A percentile compares a stretch with the other conserved stretches of the same genome.
Evolutionary conservation across 1,140 invertebrate genomes (phyloP).

Genomic region (Sarcophaga peregrina): DNA sequence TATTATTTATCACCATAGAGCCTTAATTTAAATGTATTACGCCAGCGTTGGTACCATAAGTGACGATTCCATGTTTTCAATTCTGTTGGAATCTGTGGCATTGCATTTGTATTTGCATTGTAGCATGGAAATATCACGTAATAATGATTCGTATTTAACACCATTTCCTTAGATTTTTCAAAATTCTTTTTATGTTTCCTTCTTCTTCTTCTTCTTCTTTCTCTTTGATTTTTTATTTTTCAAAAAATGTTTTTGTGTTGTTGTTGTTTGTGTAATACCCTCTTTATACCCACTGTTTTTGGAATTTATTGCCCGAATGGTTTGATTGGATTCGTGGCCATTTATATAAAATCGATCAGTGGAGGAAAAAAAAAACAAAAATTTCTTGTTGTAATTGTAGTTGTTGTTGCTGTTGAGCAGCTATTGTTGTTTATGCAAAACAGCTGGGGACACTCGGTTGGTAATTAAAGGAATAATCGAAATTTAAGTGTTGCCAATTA

Average conservation of each 20-base stretch:
- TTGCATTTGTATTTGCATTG: not conserved
- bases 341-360: not conserved
- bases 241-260: not conserved
- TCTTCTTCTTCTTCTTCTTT: not conserved
- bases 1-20: slow-evolving; percentile 30
- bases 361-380: not conserved
- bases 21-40: slow-evolving; percentile 42
- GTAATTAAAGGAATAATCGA: slow-evolving; percentile 43
- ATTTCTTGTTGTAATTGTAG: not conserved
- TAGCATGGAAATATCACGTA: not conserved
- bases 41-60: slow-evolving; percentile 19
- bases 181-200: not conserved
- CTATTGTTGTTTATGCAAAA: slow-evolving; percentile 42
- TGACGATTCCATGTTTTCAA: slow-evolving; percentile 34
- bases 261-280: slow-evolving; percentile 15
- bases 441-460: slow-evolving; percentile 43
- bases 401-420: not conserved
- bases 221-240: not conserved
- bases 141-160: slow-evolving; percentile 1
- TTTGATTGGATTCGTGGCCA: slow-evolving; percentile 27
- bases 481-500: slow-evolving; percentile 41
- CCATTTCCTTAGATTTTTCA: not conserved
- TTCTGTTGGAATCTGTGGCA: not conserved
- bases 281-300: slow-evolving; percentile 34
- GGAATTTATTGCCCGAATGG: slow-evolving; percentile 37